These are phyloP conservation scores for Platycheirus albimanus DNA, from an alignment of 2,888 invertebrate species.

Conservation along the genomic window DNA sequence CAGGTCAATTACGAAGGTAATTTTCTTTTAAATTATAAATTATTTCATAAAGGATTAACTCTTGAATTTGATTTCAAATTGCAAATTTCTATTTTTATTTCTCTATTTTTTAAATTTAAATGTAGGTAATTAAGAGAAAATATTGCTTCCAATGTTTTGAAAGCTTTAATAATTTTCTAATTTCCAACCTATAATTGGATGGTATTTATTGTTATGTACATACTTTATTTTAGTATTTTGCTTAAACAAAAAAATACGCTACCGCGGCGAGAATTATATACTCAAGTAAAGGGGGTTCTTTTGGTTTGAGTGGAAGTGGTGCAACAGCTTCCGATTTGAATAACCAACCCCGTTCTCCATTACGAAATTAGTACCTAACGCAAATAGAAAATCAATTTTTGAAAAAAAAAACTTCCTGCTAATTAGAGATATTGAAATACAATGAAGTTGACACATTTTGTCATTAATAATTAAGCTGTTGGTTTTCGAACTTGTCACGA, in stretches of 20 bases:
- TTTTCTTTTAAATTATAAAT: slow-evolving; percentile 26
- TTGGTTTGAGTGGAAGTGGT: background rate
- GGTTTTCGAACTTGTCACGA: slow-evolving; percentile 2
- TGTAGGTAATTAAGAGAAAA: too few relatives aligned
- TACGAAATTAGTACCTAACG: background rate
- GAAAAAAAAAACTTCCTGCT: slow-evolving; percentile 19
- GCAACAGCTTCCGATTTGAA: background rate
- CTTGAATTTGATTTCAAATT: too few relatives aligned
- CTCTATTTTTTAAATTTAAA: too few relatives aligned
- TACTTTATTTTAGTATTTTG: too few relatives aligned
- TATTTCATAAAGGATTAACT: slow-evolving; percentile 36
- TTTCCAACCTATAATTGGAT: too few relatives aligned
- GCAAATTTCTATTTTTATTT: too few relatives aligned
- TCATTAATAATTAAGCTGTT: background rate
- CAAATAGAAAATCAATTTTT: slow-evolving; percentile 31
- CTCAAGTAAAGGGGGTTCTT: too few relatives aligned
- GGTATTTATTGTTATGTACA: too few relatives aligned
- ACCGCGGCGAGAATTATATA: too few relatives aligned
- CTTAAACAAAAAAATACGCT: too few relatives aligned
- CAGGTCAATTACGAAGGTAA: slow-evolving; percentile 88
- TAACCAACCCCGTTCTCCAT: background rate
- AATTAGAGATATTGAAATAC: slow-evolving; percentile 17
- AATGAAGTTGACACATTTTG: slow-evolving; percentile 8
- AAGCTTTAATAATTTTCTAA: too few relatives aligned
- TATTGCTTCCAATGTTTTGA: too few relatives aligned